Evolutionary conservation across 2,797 vertebrate species (phyloP), one percentile per base, ranked within the genome.

Genomic region (Pangasius mekongensis): DNA sequence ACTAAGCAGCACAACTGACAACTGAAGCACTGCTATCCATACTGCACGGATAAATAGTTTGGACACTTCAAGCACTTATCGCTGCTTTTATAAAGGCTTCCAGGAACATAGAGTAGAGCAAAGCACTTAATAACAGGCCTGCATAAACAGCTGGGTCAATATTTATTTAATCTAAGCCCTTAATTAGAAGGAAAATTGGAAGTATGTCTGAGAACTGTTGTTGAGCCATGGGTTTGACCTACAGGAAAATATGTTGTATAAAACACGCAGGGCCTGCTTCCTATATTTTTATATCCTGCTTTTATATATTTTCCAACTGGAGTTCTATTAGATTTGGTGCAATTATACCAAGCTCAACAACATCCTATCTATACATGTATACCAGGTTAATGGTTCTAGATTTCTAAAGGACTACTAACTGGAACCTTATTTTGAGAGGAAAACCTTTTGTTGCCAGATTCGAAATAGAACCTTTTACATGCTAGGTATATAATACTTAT

Each of bases 171-270:
- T 73, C 78, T 36, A 62, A 54, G 76, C 84, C 43, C 16, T 73
- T 89, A 82, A 89, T 89, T 62, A 73, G 39, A 85, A 33, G 24
- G 80, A 64, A 82, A 82, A 64, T 83, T 64, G 83, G 49, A 85
- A 66, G 73, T 16, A 64, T 16, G 30, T n/a, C 33, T 11, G 64
- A 77, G 74, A 36, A 78, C 22, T 13, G 22, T 76, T 39, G 47
- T n/a, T 30, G 47, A 76, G 30, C 11, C 54, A 60, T 9, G 18
- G 73, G 73, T 5, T 66, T 73, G 54, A 47, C 27, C 58, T 86
- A 33, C 58, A 86, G 27, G 39, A 60, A 60, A 81, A 81, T 20
- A 80, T n/a, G 43, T 7, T 27, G 20, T 33, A 20, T 56, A 22
- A 39, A 77, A 77, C 27, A 86, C 16, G 16, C 30, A 66, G 20